These are phyloP conservation scores for Numenius arquata DNA, from an alignment of 2,113 vertebrate genomes.

Conservation along the genomic window DNA sequence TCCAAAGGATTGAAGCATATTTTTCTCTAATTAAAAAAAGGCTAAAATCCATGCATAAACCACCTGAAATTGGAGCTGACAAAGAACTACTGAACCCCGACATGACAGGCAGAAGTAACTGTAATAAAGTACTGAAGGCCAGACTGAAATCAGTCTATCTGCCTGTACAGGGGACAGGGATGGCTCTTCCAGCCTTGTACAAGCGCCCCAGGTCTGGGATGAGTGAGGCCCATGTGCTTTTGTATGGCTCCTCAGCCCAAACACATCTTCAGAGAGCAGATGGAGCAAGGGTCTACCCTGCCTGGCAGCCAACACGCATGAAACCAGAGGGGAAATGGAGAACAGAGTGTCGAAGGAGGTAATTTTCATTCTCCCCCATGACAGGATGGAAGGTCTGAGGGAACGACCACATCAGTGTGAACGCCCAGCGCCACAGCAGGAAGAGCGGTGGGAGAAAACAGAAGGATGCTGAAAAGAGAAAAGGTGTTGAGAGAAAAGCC, in stretches of 20 bases:
- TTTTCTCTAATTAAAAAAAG: slow-evolving; percentile 34
- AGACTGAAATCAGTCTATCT: not conserved
- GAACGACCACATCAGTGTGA: accelerated
- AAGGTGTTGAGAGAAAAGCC: not conserved
- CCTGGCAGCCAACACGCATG: not conserved
- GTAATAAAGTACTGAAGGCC: not conserved
- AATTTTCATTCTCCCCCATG: not conserved
- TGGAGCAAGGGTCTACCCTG: not conserved
- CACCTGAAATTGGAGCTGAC: not conserved
- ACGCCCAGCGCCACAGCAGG: accelerated
- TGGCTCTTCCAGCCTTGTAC: not conserved
- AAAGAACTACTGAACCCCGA: not conserved
- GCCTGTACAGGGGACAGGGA: not conserved
- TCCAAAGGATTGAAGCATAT: slow-evolving; percentile 18
- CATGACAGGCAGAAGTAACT: not conserved
- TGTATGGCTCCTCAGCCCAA: not conserved
- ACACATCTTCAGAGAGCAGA: not conserved
- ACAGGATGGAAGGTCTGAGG: not conserved
- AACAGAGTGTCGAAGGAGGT: not conserved
- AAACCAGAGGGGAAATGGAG: not conserved
- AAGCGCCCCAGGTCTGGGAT: not conserved
- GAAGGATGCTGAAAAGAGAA: not conserved
- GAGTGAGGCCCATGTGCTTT: not conserved
- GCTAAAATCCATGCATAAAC: not conserved
- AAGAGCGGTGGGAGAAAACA: not conserved